phyloP scores from a whole-genome alignment of 2,113 vertebrate genomes.

The Lates calcarifer region DNA sequence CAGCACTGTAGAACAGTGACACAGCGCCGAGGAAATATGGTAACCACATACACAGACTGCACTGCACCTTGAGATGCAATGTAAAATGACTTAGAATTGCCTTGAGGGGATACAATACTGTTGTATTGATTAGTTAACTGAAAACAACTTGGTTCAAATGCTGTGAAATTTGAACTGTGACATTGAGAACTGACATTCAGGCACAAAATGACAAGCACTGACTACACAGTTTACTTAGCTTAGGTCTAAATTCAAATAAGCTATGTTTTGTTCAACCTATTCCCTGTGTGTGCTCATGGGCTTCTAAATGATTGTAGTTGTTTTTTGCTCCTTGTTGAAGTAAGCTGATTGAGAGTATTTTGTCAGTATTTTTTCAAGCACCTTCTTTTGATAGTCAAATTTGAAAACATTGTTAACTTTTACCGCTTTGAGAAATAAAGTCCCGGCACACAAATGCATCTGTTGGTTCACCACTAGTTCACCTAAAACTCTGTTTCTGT shows the following conservation, averaged over 20 bases:
- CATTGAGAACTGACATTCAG: conserved; percentile 28
- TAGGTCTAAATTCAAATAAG: conserved; percentile 28
- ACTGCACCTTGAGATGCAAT: conserved; percentile 79
- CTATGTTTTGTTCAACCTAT: conserved; percentile 22
- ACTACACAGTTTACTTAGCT: conserved; percentile 27
- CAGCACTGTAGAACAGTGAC: conserved; percentile 96
- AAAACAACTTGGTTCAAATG: conserved; percentile 41
- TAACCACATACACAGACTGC: conserved; percentile 97
- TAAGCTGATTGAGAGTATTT: conserved; percentile 28
- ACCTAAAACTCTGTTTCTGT: not conserved
- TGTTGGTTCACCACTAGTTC: conserved; percentile 14
- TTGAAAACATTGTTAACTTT: conserved; percentile 1
- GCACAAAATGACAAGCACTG: conserved; percentile 18
- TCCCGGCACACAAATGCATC: conserved; percentile 8
- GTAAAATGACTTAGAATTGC: conserved; percentile 23
- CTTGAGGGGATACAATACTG: conserved; percentile 20
- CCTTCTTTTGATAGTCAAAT: conserved; percentile 33
- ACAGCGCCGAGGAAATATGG: conserved; percentile 96
- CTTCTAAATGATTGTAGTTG: conserved; percentile 39
- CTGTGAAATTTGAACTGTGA: conserved; percentile 40
- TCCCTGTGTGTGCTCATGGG: not conserved
- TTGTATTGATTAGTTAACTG: conserved; percentile 32
- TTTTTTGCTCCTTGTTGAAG: conserved; percentile 27
- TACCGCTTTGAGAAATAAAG: conserved; percentile 18
- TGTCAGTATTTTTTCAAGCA: conserved; percentile 48